phyloP scores from a whole-genome alignment of 2,113 vertebrate genomes.

The Ivindomyrus marchei region DNA sequence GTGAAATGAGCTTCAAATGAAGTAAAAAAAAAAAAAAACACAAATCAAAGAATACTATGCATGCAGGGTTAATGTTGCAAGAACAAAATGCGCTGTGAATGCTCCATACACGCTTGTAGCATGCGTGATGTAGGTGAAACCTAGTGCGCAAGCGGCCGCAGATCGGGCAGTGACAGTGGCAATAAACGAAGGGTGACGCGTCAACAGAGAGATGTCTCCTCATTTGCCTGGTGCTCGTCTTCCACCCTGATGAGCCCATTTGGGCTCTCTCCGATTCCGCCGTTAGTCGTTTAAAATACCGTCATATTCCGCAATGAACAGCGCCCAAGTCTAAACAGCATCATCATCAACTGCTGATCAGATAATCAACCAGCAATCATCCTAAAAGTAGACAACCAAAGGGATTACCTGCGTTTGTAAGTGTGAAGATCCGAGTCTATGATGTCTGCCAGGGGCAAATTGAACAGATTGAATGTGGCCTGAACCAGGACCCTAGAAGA shows the following conservation, averaged over 20 bases:
- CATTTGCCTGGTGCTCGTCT: background rate
- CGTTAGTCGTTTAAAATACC: background rate
- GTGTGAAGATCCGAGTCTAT: slow-evolving; percentile 73
- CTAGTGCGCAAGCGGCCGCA: background rate
- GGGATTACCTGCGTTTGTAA: slow-evolving; percentile 68
- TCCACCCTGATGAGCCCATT: background rate
- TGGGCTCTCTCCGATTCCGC: background rate
- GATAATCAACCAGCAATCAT: background rate
- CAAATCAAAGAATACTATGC: background rate
- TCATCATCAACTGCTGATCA: background rate
- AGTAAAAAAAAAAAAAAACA: background rate
- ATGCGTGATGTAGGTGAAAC: background rate
- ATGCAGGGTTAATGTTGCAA: background rate
- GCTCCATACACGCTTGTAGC: no score
- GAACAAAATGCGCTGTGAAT: background rate
- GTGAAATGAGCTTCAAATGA: background rate
- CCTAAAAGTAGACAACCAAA: background rate
- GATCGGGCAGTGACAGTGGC: background rate
- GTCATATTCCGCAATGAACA: background rate
- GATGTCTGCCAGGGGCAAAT: slow-evolving; percentile 80
- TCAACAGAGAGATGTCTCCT: background rate
- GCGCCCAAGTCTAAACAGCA: background rate
- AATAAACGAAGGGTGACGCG: background rate
- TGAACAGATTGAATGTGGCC: slow-evolving; percentile 78
- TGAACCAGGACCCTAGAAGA: slow-evolving; percentile 68